These are phyloP conservation scores for Onychomys leucogaster DNA, from an alignment of 2,797 vertebrate genomes.

Conservation along the genomic window DNA sequence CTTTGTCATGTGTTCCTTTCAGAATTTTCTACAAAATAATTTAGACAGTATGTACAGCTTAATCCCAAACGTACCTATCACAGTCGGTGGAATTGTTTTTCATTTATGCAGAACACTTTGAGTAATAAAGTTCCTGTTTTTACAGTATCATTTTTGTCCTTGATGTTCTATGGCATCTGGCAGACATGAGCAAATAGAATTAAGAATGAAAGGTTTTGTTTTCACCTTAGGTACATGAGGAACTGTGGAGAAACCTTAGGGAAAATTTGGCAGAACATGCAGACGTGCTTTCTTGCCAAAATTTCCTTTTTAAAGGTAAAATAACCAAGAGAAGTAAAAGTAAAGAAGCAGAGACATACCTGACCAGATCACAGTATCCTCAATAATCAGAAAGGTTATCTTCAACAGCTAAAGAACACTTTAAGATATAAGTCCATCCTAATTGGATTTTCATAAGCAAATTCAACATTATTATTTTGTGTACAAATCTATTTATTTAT, in stretches of 20 bases:
- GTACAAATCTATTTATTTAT: background rate
- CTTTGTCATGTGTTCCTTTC: constrained; percentile 24
- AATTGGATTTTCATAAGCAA: background rate
- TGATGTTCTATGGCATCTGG: background rate
- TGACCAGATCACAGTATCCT: background rate
- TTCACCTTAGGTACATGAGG: background rate
- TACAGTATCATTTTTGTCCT: background rate
- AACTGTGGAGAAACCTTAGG: background rate
- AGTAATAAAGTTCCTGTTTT: background rate
- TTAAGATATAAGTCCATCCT: background rate
- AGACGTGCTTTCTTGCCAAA: background rate
- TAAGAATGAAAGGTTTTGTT: constrained; percentile 12
- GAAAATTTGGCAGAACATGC: background rate
- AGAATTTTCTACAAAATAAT: constrained; percentile 39
- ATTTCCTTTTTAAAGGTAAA: background rate
- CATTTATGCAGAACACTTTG: background rate
- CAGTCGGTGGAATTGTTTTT: background rate
- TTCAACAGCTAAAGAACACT: background rate
- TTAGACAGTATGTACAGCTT: background rate
- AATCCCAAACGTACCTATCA: background rate
- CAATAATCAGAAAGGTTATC: background rate
- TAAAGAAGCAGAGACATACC: constrained; percentile 15
- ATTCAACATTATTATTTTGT: constrained; percentile 30
- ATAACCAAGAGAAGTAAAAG: background rate
- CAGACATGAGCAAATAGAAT: background rate